A percentile compares a stretch with the other conserved stretches of the same genome.
These are phyloP conservation scores for Orchestia grillus DNA, from an alignment of 1,140 invertebrate genomes.

Conservation along the genomic window DNA sequence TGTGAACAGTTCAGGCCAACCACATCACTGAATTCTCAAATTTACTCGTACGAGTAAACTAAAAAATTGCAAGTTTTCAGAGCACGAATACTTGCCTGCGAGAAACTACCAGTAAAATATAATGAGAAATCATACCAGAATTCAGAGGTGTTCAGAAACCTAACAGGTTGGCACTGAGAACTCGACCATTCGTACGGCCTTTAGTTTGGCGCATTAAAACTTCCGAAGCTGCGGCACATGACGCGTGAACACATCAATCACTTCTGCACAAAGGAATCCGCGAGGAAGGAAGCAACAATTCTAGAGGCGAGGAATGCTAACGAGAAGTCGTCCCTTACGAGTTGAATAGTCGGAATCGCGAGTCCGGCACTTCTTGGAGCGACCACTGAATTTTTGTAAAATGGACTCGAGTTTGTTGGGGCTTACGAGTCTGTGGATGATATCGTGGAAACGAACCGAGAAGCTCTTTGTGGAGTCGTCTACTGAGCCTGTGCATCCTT, in stretches of 20 bases:
- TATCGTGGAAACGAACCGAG: background rate
- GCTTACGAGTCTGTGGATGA: background rate
- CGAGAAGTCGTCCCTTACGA: constrained; percentile 20
- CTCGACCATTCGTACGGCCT: background rate
- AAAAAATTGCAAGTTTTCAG: background rate
- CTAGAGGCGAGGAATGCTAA: background rate
- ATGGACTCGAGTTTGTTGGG: background rate
- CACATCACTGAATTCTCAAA: background rate
- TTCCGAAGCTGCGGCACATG: background rate
- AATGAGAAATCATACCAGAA: background rate
- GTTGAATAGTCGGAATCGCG: constrained; percentile 2
- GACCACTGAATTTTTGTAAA: background rate
- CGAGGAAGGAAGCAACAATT: constrained; percentile 42
- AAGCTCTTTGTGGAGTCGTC: background rate
- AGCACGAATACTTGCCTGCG: background rate
- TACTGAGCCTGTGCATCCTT: background rate
- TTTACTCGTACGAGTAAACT: background rate
- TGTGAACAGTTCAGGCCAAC: background rate
- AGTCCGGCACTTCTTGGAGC: background rate
- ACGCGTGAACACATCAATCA: constrained; percentile 20
- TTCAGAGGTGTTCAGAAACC: background rate
- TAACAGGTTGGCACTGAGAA: background rate
- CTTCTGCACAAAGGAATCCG: constrained; percentile 7
- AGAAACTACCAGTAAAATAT: background rate
- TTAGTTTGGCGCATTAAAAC: background rate